Base-by-base conservation (phyloP, 2,888 invertebrate species). In the Helobdella robusta region DNA sequence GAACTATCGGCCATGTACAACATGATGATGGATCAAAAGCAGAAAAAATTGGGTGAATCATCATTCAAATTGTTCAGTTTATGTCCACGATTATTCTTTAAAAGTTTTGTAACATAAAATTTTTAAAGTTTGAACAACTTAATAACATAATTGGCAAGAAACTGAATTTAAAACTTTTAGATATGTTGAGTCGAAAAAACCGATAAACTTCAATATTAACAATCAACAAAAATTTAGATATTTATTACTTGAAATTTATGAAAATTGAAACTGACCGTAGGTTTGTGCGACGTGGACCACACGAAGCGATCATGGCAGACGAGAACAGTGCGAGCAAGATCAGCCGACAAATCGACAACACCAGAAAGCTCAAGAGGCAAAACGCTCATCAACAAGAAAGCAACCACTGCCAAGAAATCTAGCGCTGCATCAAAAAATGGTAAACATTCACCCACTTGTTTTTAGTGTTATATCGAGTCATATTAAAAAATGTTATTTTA, bases 1-100 rank as follows among this genome's bases (percentile, higher is more conserved):
- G 77, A 79, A 64, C 67, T 76, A 58, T 79, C 79, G 2, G 78
- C 79, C 66, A 78, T 79, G 78, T 79, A 74, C 69, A 78, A 78
- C 68, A 78, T 79, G 78, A 69, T 79, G 59, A 70, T 77, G 62
- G 76, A 78, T 52, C 68, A 68, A 20, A 77, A 76, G 68, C 69
- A 75, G 34, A 70, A 70, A 58, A 75, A 74, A 54, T 73, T 74
- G 72, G 77, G 78, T 77, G 66, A 58, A 62, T 56, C 20, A 18
- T 1, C 15, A n/a, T n/a, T n/a, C n/a, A n/a, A n/a, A n/a, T n/a
- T n/a, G n/a, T n/a, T n/a, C n/a, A n/a, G n/a, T n/a, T n/a, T n/a
- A n/a, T n/a, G n/a, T n/a, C n/a, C n/a, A n/a, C n/a, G n/a, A n/a
- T n/a, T n/a, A n/a, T n/a, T n/a, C n/a, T n/a, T n/a, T n/a, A n/a